These are phyloP conservation scores for Deilephila porcellus DNA, from an alignment of 2,888 invertebrate species.

Conservation along the genomic window DNA sequence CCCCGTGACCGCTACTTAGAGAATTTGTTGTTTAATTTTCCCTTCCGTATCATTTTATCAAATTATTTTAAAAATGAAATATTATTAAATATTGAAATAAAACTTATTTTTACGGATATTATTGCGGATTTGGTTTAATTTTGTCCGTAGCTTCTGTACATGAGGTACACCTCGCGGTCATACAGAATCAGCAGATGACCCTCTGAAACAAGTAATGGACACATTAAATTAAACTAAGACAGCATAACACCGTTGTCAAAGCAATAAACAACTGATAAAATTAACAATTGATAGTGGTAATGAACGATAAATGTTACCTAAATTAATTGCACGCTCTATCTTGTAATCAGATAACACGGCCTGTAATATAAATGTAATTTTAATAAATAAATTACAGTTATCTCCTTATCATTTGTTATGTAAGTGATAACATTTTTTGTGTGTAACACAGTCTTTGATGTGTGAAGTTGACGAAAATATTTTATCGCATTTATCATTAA, in stretches of 20 bases:
- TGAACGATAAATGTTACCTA: constrained; percentile 44
- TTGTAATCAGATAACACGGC: constrained; percentile 54
- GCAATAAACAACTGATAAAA: constrained; percentile 31
- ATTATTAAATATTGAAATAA: too few species aligned
- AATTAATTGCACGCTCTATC: constrained; percentile 58
- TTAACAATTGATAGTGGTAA: constrained; percentile 26
- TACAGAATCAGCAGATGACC: too few species aligned
- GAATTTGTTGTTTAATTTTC: too few species aligned
- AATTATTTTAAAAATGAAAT: too few species aligned
- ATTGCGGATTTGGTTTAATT: too few species aligned
- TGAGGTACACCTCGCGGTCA: too few species aligned
- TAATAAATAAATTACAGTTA: constrained; percentile 35
- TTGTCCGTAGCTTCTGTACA: too few species aligned
- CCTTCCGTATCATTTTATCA: too few species aligned
- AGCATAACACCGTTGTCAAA: not conserved
- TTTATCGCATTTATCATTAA: too few species aligned
- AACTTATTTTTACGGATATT: too few species aligned
- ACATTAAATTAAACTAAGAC: not conserved
- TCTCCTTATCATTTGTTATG: constrained; percentile 27
- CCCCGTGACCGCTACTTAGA: too few species aligned
- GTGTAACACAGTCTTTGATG: not conserved
- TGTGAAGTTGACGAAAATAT: too few species aligned
- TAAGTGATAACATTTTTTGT: constrained; percentile 5
- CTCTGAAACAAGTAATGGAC: not conserved
- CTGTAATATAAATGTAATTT: constrained; percentile 49